These are phyloP conservation scores for Paelopatides confundens DNA, from an alignment of 53 echinoderm and acorn worm genomes.

Conservation along the genomic window DNA sequence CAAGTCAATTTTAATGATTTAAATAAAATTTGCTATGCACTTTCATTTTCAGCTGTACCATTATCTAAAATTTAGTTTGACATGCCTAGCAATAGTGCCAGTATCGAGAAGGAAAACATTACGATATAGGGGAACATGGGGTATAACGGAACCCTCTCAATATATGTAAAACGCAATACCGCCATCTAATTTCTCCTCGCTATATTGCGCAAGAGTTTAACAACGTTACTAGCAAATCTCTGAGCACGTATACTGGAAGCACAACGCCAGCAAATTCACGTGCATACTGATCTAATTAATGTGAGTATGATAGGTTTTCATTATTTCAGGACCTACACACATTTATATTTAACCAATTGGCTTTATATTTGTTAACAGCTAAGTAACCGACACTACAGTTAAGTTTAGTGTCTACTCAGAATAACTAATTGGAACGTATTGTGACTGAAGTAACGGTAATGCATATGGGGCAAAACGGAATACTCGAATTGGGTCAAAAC, in stretches of 20 bases:
- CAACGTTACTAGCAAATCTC: not conserved
- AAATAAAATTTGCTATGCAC: no score
- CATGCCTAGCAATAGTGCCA: no score
- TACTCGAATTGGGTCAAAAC: not conserved
- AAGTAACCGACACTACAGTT: not conserved
- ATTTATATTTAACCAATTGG: constrained; percentile 11
- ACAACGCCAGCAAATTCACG: not conserved
- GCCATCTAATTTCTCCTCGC: not conserved
- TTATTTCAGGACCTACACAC: constrained; percentile 1
- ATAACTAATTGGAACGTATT: not conserved
- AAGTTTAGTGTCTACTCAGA: not conserved
- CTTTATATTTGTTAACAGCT: not conserved
- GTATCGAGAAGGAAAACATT: no score
- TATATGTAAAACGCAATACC: constrained; percentile 10
- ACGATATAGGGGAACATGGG: constrained; percentile 10
- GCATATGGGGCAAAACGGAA: not conserved
- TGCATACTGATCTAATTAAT: constrained; percentile 33
- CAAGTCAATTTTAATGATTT: no score
- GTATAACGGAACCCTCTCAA: constrained; percentile 10
- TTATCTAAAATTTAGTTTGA: no score
- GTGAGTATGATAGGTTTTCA: constrained; percentile 22
- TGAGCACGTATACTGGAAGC: not conserved
- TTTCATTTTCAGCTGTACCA: no score
- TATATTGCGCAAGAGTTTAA: constrained; percentile 27
- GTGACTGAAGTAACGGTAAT: not conserved